Evolutionary conservation across 1,140 invertebrate species (phyloP).

Genomic region (Bombus polaris): DNA sequence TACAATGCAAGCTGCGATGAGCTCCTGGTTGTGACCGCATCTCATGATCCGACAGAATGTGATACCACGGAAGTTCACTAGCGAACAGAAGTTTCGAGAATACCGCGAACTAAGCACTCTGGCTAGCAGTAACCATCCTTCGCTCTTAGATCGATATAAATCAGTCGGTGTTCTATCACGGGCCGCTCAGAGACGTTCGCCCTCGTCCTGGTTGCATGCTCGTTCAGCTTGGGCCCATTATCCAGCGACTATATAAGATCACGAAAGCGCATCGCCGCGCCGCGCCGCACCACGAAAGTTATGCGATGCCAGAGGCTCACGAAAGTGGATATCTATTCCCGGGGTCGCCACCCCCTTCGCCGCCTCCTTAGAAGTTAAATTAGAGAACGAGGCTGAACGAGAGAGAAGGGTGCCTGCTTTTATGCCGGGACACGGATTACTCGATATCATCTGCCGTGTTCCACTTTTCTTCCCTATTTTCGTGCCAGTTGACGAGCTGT

Average conservation of each 20-base stretch:
- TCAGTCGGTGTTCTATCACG: constrained; percentile 24
- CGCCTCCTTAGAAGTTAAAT: constrained; percentile 38
- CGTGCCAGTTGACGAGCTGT: constrained; percentile 22
- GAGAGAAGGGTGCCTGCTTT: constrained; percentile 6
- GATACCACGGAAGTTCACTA: neutral
- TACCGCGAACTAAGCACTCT: neutral
- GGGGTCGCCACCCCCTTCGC: neutral
- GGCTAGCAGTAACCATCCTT: neutral
- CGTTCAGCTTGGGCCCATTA: constrained; percentile 31
- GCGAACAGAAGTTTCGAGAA: constrained; percentile 19
- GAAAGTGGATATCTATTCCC: constrained; percentile 38
- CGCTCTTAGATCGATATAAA: constrained; percentile 26
- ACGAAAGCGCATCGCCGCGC: constrained; percentile 44
- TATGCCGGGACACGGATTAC: constrained; percentile 50
- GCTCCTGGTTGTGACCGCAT: too few relatives aligned
- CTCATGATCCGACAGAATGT: constrained; percentile 1
- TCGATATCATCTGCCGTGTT: constrained; percentile 25
- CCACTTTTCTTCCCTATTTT: constrained; percentile 39
- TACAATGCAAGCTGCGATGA: neutral
- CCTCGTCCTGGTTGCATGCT: constrained; percentile 30
- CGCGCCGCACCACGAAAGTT: constrained; percentile 24
- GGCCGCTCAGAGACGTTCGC: neutral
- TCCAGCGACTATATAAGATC: constrained; percentile 44
- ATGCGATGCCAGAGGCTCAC: constrained; percentile 51
- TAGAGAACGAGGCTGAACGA: constrained; percentile 30